Evolutionary conservation across 2,113 vertebrate species (phyloP).

Genomic region (Gallinago media): DNA sequence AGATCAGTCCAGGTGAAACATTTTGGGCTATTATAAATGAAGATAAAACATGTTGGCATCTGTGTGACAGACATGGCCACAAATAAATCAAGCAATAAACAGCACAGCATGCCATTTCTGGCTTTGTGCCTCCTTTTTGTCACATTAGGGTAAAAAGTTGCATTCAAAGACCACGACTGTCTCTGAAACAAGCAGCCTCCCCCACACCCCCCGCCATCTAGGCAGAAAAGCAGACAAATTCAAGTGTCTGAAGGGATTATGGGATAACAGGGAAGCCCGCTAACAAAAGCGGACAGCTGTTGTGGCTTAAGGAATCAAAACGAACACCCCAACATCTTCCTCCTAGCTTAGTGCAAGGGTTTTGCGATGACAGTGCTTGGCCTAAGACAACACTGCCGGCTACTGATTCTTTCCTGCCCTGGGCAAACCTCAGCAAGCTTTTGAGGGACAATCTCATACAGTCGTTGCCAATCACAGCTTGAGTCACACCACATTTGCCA

Average conservation of each 20-base stretch:
- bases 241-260: slow-evolving; percentile 43
- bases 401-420: neutral
- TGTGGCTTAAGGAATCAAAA: neutral
- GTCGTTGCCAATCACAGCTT: neutral
- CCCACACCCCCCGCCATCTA: neutral
- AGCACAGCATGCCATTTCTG: slow-evolving; percentile 60
- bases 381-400: neutral
- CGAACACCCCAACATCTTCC: neutral
- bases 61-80: slow-evolving; percentile 60
- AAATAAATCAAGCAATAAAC: slow-evolving; percentile 70
- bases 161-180: slow-evolving; percentile 39
- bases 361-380: neutral
- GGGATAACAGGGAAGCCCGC: neutral
- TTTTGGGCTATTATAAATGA: slow-evolving; percentile 48
- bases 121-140: slow-evolving; percentile 65
- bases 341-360: neutral
- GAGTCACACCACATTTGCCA: neutral
- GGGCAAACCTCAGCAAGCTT: neutral
- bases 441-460: neutral
- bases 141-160: slow-evolving; percentile 59
- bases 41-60: slow-evolving; percentile 68
- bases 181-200: slow-evolving; percentile 24
- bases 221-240: slow-evolving; percentile 36
- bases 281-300: slow-evolving; percentile 41
- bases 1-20: slow-evolving; percentile 49